Conservation (phyloP, 2,797 vertebrate genomes). For the Buceros bicornis region DNA sequence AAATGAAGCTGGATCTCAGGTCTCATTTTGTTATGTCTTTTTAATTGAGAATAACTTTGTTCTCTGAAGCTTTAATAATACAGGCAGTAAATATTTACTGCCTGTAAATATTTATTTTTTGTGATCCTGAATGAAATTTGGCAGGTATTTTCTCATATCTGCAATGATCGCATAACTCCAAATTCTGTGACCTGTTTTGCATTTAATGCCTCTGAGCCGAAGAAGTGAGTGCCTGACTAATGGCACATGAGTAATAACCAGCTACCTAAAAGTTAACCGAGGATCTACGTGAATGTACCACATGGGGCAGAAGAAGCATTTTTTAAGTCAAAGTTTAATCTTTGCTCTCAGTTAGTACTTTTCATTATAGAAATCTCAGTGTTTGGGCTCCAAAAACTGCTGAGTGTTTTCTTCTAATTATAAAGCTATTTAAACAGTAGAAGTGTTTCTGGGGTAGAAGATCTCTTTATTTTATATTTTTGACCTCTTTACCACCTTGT, state of each 20-base stretch:
- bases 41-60: neutral
- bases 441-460: neutral
- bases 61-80: neutral
- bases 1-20: neutral
- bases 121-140: neutral
- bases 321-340: neutral
- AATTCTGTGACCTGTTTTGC: neutral
- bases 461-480: neutral
- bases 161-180: neutral
- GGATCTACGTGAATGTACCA: neutral
- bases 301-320: neutral
- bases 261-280: neutral
- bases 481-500: neutral
- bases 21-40: neutral
- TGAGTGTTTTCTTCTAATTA: neutral
- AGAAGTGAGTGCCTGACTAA: neutral
- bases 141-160: fast-evolving
- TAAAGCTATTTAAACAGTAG: neutral
- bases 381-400: neutral
- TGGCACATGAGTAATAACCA: neutral
- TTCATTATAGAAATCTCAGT: neutral
- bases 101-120: neutral
- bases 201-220: neutral
- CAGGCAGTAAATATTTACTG: neutral
- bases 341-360: neutral